These are phyloP conservation scores for Thumatha senex DNA, from an alignment of 2,888 invertebrate genomes.

Conservation along the genomic window DNA sequence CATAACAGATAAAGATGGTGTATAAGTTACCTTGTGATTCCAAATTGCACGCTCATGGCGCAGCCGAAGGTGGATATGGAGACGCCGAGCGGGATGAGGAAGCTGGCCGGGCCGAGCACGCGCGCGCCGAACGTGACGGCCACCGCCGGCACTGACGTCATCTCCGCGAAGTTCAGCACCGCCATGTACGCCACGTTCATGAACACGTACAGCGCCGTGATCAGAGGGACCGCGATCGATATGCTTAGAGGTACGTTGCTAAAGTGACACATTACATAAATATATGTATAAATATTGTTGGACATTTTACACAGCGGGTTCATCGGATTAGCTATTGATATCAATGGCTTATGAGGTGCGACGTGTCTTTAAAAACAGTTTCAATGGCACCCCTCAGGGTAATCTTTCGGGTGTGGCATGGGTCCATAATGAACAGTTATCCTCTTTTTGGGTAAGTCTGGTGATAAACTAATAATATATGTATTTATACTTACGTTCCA, in stretches of 20 bases:
- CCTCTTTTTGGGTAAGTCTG: too few relatives aligned
- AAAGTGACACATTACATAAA: conserved; percentile 42
- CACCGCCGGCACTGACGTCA: conserved; percentile 89
- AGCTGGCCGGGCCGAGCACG: conserved; percentile 86
- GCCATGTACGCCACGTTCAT: conserved; percentile 96
- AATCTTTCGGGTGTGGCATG: too few relatives aligned
- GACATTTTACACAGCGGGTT: too few relatives aligned
- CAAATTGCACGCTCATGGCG: conserved; percentile 90
- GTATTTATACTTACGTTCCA: conserved; percentile 82
- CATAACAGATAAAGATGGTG: too few relatives aligned
- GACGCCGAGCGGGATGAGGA: conserved; percentile 89
- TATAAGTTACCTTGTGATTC: conserved; percentile 88
- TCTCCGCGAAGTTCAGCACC: conserved; percentile 88
- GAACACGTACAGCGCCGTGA: conserved; percentile 90
- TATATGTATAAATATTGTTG: not conserved
- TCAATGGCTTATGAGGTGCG: too few relatives aligned
- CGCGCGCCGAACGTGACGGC: conserved; percentile 89
- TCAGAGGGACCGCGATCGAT: conserved; percentile 90
- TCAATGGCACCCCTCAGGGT: too few relatives aligned
- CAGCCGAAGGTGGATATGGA: conserved; percentile 91
- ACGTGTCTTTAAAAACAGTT: too few relatives aligned
- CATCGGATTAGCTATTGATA: too few relatives aligned
- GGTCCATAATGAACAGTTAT: too few relatives aligned
- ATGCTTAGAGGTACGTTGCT: conserved; percentile 93
- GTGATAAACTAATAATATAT: too few relatives aligned